Conservation (phyloP, 2,113 vertebrate species). For the Nesoenas mayeri region DNA sequence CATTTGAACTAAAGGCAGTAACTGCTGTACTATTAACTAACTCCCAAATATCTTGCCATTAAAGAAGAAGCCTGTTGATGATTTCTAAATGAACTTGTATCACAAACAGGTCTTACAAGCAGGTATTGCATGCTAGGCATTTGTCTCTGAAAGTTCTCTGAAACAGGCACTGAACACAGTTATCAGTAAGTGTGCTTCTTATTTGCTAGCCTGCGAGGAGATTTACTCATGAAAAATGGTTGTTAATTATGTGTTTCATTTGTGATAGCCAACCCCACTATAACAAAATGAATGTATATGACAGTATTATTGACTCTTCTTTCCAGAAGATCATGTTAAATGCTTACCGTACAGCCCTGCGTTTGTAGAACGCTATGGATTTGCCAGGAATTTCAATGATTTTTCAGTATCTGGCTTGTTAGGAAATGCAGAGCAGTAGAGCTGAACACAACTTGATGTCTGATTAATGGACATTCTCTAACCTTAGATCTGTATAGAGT, state of each 20-base stretch:
- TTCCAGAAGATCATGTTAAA: not conserved
- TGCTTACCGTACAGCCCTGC: not conserved
- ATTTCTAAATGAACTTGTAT: not conserved
- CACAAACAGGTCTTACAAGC: not conserved
- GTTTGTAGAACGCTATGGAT: not conserved
- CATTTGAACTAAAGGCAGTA: not conserved
- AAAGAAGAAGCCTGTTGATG: not conserved
- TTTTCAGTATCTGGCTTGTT: not conserved
- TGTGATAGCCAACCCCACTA: not conserved
- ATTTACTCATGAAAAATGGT: not conserved
- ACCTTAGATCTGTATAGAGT: not conserved
- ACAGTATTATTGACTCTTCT: constrained; percentile 1
- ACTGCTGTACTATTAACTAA: not conserved
- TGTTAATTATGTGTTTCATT: not conserved
- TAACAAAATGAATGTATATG: not conserved
- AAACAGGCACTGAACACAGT: not conserved
- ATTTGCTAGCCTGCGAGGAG: not conserved
- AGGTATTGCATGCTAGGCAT: not conserved
- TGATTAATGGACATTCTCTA: not conserved
- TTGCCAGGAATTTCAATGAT: not conserved
- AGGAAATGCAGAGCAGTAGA: not conserved
- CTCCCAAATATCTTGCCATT: not conserved
- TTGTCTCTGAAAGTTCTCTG: not conserved
- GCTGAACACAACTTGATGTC: not conserved
- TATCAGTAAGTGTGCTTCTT: not conserved